Base-by-base conservation (phyloP, 1,140 invertebrate species). In the Rhagoletis zephyria region DNA sequence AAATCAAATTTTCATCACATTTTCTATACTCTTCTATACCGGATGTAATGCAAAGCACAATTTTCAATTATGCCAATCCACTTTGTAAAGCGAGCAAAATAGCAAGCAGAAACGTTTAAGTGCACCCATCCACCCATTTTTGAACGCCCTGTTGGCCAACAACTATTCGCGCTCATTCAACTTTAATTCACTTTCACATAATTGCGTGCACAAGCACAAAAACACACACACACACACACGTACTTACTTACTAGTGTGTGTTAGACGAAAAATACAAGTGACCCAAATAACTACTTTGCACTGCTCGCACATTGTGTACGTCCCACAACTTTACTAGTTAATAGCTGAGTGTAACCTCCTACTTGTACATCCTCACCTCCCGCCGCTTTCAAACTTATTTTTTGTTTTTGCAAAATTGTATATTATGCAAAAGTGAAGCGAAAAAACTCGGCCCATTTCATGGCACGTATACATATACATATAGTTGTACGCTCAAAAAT, bases 201-300 rank as follows among this genome's bases (percentile, higher is more conserved):
- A 74, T 74, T 74, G 67, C 67, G 67, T 74, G 67, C 67, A 74
- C 67, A 74, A 74, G 67, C 67, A 7, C 42, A 74, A 74, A 74
- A 74, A 74, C 64, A 67, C 19, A 40, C 64, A 65, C 64, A 30
- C 64, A 40, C 64, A 65, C 64, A 30, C 6, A 65, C 3, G 16
- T 40, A 48, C 42, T 14, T 9, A 56, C 51, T 14, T 14, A n/a
- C 61, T 4, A 9, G 61, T 14, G 12, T 14, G 16, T 6, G 7
- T 70, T 10, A 6, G 48, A 48, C 16, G 74, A 42, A 59, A 81
- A 81, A 59, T 81, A 81, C 7, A n/a, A 56, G 48, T 19, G 74
- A 81, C 74, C 74, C 74, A 81, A 81, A 81, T 81, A 81, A 81
- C 48, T 81, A 81, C 74, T 81, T 81, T 56, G 74, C 74, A 56